Base-by-base conservation (phyloP, 2,888 invertebrate species). In the Brachylomia viminalis region DNA sequence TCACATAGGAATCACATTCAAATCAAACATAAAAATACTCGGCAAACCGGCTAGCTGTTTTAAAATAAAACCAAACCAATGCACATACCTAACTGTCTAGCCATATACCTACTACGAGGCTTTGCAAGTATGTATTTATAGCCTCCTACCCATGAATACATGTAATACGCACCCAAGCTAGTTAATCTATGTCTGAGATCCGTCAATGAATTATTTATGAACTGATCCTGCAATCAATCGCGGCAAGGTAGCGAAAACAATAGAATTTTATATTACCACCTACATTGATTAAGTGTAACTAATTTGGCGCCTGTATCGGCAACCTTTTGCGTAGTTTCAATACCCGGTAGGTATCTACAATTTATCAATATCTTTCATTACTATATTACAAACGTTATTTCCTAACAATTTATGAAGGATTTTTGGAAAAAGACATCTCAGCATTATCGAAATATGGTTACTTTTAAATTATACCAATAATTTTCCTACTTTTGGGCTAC, bases 201-300 rank as follows among this genome's bases (percentile, higher is more conserved):
- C 85, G 73, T 89, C 82, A 88, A 90, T 93, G 92, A 93, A 93
- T 93, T 89, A 93, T 93, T 89, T 91, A 93, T 91, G 67, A 62
- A 70, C 72, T 75, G 83, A 85, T 86, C 84, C 82, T 71, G 77
- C 82, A 85, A 90, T 92, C 90, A 91, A 91, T 92, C 89, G 82
- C 77, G 71, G 80, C 72, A 71, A 75, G 74, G 76, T 77, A 80
- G 79, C 75, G 68, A 84, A 78, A 85, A 86, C 77, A 83, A 87
- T 88, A 49, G 85, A 84, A 88, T 82, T 82, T 77, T 82, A 76
- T 75, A 86, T 81, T 61, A 76, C 54, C 45, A 68, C 73, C 75
- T 72, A 78, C 79, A 69, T 81, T 79, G 83, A 72, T 79, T 80
- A 71, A 80, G 75, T 56, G 58, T 47, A 59, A 67, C 75, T 80